Percentiles rank a stretch among this genome's conserved stretches.
These are phyloP conservation scores for Lordiphosa andalusiaca DNA, from an alignment of 2,888 invertebrate species.

Conservation along the genomic window DNA sequence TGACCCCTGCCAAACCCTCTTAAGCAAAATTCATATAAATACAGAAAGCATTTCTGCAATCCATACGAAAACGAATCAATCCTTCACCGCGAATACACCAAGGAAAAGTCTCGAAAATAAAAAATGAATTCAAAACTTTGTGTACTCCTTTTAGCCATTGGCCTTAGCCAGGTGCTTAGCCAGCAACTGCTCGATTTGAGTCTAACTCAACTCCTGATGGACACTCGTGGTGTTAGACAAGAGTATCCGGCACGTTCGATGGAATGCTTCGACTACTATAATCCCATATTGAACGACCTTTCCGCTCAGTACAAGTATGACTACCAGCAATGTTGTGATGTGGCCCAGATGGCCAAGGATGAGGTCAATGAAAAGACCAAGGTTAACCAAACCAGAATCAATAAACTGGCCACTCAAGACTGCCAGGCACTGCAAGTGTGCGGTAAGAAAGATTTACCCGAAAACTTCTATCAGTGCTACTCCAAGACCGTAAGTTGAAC, in stretches of 20 bases:
- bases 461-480: conserved; percentile 52
- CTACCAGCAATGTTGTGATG: conserved; percentile 22
- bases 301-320: conserved; percentile 28
- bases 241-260: conserved; percentile 39
- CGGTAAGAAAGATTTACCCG: neutral
- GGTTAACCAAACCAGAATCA: conserved; percentile 42
- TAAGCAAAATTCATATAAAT: conserved; percentile 51
- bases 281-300: conserved; percentile 33
- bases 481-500: conserved; percentile 39
- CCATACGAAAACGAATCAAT: conserved; percentile 34
- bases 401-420: conserved; percentile 27
- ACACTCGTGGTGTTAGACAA: conserved; percentile 40
- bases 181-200: conserved; percentile 5
- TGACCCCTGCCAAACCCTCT: conserved; percentile 19
- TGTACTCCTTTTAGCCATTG: conserved; percentile 53
- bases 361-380: conserved; percentile 35
- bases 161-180: conserved; percentile 38
- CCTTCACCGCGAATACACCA: conserved; percentile 17
- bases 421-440: conserved; percentile 45
- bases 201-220: conserved; percentile 61
- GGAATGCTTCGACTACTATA: conserved; percentile 57
- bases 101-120: neutral
- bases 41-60: conserved; percentile 17
- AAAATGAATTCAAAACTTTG: conserved; percentile 48
- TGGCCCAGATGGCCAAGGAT: neutral